Conservation (phyloP, 2,113 vertebrate species). For the Pogonocichla stellata region DNA sequence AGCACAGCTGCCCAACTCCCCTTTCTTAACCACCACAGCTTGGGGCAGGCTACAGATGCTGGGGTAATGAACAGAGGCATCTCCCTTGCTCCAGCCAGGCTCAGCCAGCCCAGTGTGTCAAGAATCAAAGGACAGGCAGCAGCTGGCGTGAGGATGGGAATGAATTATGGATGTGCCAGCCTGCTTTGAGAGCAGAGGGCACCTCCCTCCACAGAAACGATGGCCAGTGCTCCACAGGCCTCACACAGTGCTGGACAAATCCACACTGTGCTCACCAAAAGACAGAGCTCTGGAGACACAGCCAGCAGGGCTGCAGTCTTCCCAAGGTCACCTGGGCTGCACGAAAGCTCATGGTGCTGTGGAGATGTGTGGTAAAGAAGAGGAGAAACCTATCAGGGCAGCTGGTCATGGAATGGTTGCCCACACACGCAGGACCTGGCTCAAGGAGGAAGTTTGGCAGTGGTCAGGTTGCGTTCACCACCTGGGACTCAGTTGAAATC, state of each 20-base stretch:
- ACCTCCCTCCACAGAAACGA: background rate
- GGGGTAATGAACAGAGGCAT: accelerated
- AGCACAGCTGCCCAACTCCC: background rate
- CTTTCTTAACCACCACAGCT: accelerated
- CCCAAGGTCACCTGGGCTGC: background rate
- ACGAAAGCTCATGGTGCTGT: background rate
- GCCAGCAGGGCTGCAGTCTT: background rate
- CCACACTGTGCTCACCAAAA: accelerated
- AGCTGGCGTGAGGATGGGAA: background rate
- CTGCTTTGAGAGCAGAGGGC: background rate
- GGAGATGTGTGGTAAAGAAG: background rate
- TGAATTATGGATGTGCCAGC: background rate
- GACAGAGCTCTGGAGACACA: background rate
- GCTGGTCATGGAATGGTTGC: accelerated
- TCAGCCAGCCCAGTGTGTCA: background rate
- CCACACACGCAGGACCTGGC: background rate
- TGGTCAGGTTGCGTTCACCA: background rate
- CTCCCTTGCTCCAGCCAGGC: background rate
- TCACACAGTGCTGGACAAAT: background rate
- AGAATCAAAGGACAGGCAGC: background rate
- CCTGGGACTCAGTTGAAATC: background rate
- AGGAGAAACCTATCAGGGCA: background rate
- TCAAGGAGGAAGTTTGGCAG: background rate
- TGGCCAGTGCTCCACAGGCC: background rate
- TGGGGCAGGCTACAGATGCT: background rate